phyloP scores from a whole-genome alignment of 2,797 vertebrate species.

The Takifugu ocellatus region DNA sequence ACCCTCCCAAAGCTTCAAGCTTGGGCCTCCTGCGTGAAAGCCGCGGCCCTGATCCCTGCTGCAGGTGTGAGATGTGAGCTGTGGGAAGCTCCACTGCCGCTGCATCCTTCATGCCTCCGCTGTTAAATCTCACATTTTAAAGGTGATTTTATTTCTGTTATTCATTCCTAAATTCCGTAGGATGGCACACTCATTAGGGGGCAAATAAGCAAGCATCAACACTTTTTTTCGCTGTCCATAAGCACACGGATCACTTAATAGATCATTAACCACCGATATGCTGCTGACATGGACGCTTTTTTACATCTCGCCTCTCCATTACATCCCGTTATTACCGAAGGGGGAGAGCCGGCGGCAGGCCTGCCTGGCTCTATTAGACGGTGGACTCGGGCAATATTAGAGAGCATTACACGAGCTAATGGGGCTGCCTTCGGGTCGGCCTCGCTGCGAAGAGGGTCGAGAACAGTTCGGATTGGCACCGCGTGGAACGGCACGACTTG shows the following conservation, averaged over 20 bases:
- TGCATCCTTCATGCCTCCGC: conserved; percentile 64
- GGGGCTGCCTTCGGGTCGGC: conserved; percentile 67
- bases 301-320: conserved; percentile 79
- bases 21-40: conserved; percentile 54
- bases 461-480: conserved; percentile 29
- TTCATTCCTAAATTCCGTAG: conserved; percentile 87
- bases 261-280: conserved; percentile 88
- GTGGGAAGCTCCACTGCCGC: conserved; percentile 55
- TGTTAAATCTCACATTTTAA: conserved; percentile 77
- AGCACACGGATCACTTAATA: conserved; percentile 83
- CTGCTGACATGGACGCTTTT: conserved; percentile 82
- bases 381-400: conserved; percentile 67
- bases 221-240: conserved; percentile 84
- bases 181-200: conserved; percentile 82
- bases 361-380: conserved; percentile 64
- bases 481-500: conserved; percentile 28
- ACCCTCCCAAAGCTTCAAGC: conserved; percentile 25
- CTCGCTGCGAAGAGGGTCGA: conserved; percentile 48
- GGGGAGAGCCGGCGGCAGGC: conserved; percentile 68
- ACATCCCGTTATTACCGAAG: conserved; percentile 72
- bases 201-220: conserved; percentile 82
- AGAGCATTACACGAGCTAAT: conserved; percentile 67
- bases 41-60: conserved; percentile 46
- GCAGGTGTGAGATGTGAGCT: conserved; percentile 59
- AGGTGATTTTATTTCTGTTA: conserved; percentile 82